A percentile compares a stretch with the other conserved stretches of the same genome.
These are phyloP conservation scores for Sialis fuliginosa DNA, from an alignment of 2,888 invertebrate species.

Conservation along the genomic window DNA sequence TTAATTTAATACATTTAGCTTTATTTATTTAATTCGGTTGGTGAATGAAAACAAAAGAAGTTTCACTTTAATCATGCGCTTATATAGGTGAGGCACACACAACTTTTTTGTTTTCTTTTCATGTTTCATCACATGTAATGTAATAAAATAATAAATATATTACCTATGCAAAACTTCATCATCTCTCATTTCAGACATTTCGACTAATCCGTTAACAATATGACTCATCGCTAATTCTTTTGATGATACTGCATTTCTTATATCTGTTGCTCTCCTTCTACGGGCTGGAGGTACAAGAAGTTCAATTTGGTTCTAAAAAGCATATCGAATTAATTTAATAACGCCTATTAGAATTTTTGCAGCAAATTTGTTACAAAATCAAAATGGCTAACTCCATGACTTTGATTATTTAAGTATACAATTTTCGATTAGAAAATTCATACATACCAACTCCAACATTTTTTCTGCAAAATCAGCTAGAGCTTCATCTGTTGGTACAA, in stretches of 20 bases:
- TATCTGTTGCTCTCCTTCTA: conserved; percentile 14
- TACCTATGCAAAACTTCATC: conserved; percentile 30
- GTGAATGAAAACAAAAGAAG: too few relatives aligned
- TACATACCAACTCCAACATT: conserved; percentile 32
- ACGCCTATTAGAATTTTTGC: too few relatives aligned
- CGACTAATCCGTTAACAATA: conserved; percentile 34
- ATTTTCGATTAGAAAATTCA: neutral
- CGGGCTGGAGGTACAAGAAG: conserved; percentile 14
- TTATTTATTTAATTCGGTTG: too few relatives aligned
- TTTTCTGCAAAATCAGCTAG: conserved; percentile 34
- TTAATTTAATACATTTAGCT: too few relatives aligned
- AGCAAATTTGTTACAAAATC: too few relatives aligned
- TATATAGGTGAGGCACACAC: too few relatives aligned
- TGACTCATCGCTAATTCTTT: conserved; percentile 36
- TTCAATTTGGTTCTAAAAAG: conserved; percentile 29
- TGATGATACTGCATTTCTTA: conserved; percentile 22
- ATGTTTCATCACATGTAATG: too few relatives aligned
- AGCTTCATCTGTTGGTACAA: conserved; percentile 42
- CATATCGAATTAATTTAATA: too few relatives aligned
- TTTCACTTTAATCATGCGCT: too few relatives aligned
- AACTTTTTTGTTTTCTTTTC: too few relatives aligned
- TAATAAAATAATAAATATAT: conserved; percentile 1
- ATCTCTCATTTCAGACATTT: conserved; percentile 36
- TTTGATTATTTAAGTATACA: too few relatives aligned
- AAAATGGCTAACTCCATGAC: too few relatives aligned